Conservation (phyloP, 2,113 vertebrate species). For the Trichomycterus rosablanca region DNA sequence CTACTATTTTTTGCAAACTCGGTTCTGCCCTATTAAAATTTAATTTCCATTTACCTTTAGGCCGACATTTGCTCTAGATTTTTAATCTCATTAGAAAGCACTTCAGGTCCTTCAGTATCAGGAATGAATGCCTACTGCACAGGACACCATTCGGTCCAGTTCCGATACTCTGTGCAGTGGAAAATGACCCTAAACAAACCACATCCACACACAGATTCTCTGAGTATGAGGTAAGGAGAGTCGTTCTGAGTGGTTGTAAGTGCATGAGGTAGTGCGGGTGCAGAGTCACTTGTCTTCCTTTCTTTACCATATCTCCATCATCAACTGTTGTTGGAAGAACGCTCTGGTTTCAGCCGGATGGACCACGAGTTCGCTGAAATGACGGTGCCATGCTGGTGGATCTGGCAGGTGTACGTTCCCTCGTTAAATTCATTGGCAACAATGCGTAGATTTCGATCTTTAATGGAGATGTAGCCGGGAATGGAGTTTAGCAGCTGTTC, state of each 20-base stretch:
- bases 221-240: not conserved
- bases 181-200: too few relatives aligned
- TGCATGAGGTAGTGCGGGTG: constrained; percentile 28
- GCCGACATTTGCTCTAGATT: too few relatives aligned
- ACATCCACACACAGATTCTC: too few relatives aligned
- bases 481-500: constrained; percentile 66
- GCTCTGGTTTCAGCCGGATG: constrained; percentile 63
- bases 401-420: constrained; percentile 73
- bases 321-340: constrained; percentile 61
- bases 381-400: constrained; percentile 53
- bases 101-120: too few relatives aligned
- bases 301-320: not conserved
- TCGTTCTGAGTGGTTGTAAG: not conserved
- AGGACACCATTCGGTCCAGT: too few relatives aligned
- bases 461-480: constrained; percentile 68
- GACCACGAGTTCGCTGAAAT: constrained; percentile 71
- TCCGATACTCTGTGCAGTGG: too few relatives aligned
- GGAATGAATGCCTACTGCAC: too few relatives aligned
- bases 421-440: constrained; percentile 72
- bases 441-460: constrained; percentile 65
- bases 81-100: too few relatives aligned
- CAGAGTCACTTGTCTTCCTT: not conserved
- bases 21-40: too few relatives aligned
- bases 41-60: too few relatives aligned
- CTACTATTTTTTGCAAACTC: too few relatives aligned